A percentile compares a stretch with the other conserved stretches of the same genome.
Conservation (phyloP, 2,888 invertebrate genomes). For the Lasioglossum pauxillum region DNA sequence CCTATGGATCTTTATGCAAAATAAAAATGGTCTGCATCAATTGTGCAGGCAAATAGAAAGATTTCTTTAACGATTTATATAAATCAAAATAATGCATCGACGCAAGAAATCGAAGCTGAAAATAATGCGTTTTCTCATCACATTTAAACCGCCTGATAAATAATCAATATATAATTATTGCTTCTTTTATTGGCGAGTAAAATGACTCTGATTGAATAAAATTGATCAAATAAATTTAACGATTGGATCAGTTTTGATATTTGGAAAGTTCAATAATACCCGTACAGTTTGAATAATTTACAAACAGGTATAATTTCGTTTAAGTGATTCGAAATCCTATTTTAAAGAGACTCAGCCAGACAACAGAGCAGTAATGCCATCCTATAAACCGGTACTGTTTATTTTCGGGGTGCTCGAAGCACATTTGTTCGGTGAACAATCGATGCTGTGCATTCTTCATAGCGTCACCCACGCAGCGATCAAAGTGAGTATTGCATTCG, state of each 20-base stretch:
- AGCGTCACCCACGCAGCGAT: constrained; percentile 37
- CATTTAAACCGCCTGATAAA: too few relatives aligned
- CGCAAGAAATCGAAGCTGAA: too few relatives aligned
- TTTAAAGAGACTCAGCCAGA: constrained; percentile 22
- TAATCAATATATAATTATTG: too few relatives aligned
- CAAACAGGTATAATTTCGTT: background rate
- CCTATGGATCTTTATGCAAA: background rate
- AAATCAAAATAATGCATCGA: too few relatives aligned
- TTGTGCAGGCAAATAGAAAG: background rate
- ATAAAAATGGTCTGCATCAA: background rate
- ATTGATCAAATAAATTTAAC: background rate
- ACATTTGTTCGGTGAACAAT: constrained; percentile 26
- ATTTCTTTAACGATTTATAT: background rate
- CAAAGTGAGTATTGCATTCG: constrained; percentile 41
- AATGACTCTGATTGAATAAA: too few relatives aligned
- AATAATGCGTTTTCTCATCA: too few relatives aligned
- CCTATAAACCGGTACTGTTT: constrained; percentile 44
- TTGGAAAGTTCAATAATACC: background rate
- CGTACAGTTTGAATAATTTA: background rate
- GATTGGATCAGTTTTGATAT: background rate
- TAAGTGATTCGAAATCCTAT: background rate
- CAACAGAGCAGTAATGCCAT: constrained; percentile 35
- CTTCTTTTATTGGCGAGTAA: too few relatives aligned
- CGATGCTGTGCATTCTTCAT: constrained; percentile 40
- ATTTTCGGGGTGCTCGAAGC: constrained; percentile 39